Percentiles rank a stretch among this genome's conserved stretches.
Conservation (phyloP, 2,888 invertebrate species). For the Lumbricus terrestris region DNA sequence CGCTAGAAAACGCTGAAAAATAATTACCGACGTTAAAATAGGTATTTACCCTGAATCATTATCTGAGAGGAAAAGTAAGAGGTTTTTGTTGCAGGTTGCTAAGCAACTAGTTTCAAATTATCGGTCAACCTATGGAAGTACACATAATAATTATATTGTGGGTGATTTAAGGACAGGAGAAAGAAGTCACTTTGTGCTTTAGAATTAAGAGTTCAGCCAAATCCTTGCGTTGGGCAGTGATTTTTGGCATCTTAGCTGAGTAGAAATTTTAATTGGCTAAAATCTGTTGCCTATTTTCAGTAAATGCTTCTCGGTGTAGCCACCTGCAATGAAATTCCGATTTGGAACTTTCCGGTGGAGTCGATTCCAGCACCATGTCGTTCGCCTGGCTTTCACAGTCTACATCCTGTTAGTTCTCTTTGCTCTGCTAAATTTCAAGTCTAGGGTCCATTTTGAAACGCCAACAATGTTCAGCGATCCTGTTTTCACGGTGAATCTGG, state of each 20-base stretch:
- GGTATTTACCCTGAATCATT: too few relatives aligned
- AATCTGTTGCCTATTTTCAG: neutral
- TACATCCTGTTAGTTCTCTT: neutral
- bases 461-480: slow-evolving; percentile 12
- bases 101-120: neutral
- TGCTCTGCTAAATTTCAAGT: neutral
- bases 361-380: neutral
- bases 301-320: neutral
- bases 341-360: slow-evolving; percentile 10
- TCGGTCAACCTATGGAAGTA: neutral
- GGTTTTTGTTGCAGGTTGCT: neutral
- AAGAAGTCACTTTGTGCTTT: neutral
- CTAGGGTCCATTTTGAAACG: slow-evolving; percentile 9
- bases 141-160: neutral
- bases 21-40: too few relatives aligned
- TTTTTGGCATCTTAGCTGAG: too few relatives aligned
- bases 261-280: neutral
- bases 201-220: neutral
- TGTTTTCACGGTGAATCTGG: slow-evolving; percentile 9
- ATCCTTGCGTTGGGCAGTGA: neutral
- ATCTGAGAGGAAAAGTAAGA: neutral
- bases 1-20: too few relatives aligned
- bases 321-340: neutral
- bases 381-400: neutral
- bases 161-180: neutral